phyloP scores from a whole-genome alignment of 2,797 vertebrate genomes.

The Gymnothorax reevesii region DNA sequence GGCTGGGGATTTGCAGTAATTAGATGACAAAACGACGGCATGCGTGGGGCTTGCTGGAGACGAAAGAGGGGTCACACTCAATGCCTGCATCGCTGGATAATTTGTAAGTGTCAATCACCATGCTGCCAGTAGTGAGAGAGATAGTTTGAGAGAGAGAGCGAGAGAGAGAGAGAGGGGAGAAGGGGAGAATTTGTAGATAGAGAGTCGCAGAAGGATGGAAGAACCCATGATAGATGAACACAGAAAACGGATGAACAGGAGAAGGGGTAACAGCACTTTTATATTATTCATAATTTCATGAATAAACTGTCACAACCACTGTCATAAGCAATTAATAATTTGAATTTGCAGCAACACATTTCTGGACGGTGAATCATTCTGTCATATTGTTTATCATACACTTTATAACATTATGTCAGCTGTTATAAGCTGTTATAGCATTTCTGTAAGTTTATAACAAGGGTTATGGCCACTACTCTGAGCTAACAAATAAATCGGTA shows the following conservation, averaged over 20 bases:
- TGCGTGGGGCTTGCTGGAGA: conserved; percentile 88
- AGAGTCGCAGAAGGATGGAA: neutral
- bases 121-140: conserved; percentile 80
- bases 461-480: neutral
- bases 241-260: neutral
- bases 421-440: neutral
- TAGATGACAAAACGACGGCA: conserved; percentile 99
- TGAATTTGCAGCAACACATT: neutral
- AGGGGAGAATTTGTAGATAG: neutral
- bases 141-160: conserved; percentile 36
- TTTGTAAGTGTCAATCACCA: conserved; percentile 99
- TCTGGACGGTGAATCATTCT: neutral
- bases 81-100: conserved; percentile 95
- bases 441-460: neutral
- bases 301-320: neutral
- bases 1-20: conserved; percentile 99
- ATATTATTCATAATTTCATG: neutral
- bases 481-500: neutral
- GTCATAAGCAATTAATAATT: neutral
- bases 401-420: neutral
- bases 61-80: conserved; percentile 98
- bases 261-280: neutral
- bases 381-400: neutral
- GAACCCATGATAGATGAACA: neutral
- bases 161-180: neutral